Evolutionary conservation across 2,888 invertebrate species (phyloP).

Genomic region (Smittia aterrima): DNA sequence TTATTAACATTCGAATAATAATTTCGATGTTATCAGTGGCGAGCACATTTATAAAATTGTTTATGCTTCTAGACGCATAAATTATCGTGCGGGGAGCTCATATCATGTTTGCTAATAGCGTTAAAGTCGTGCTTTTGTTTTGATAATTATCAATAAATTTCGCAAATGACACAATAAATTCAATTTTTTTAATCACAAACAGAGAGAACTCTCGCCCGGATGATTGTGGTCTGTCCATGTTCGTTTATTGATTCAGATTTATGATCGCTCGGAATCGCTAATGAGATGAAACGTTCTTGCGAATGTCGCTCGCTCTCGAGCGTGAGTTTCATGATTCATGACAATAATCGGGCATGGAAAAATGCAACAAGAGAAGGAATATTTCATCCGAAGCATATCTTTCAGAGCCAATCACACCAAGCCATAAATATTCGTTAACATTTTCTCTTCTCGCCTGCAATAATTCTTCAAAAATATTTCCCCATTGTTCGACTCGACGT

Average conservation of each 20-base stretch:
- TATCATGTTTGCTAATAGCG: conserved; percentile 14
- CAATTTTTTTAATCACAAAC: not conserved
- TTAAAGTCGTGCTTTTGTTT: conserved; percentile 27
- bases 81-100: conserved; percentile 6
- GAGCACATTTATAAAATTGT: conserved; percentile 21
- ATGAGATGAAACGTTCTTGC: too few species aligned
- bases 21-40: conserved; percentile 17
- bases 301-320: too few species aligned
- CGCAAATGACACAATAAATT: not conserved
- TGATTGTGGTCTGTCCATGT: not conserved
- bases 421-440: conserved; percentile 38
- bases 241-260: not conserved
- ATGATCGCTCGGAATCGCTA: not conserved
- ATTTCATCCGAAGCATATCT: not conserved
- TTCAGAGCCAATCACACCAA: conserved; percentile 18
- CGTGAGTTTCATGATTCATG: not conserved
- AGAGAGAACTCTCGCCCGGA: not conserved
- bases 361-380: not conserved
- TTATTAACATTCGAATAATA: conserved; percentile 11
- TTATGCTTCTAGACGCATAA: conserved; percentile 10
- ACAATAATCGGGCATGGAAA: not conserved
- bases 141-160: conserved; percentile 34
- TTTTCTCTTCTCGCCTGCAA: not conserved
- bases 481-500: conserved; percentile 23
- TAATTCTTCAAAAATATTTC: conserved; percentile 21